phyloP scores from a whole-genome alignment of 64 coral and sea anemone species.

The Platygyra sinensis region DNA sequence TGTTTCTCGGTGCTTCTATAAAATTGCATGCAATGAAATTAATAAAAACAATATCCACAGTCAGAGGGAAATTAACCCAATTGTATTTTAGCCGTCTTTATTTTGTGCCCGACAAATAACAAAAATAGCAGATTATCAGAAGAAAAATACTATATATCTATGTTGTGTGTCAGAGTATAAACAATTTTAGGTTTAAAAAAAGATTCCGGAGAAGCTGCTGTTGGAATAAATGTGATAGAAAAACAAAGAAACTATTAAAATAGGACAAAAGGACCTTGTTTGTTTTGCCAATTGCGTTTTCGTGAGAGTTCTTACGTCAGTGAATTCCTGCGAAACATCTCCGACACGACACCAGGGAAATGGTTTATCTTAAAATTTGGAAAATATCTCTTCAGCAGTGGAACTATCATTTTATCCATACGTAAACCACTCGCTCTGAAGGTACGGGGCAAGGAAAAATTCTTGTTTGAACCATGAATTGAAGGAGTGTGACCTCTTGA shows the following conservation, averaged over 20 bases:
- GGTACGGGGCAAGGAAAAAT: not conserved
- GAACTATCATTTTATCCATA: too few relatives aligned
- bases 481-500: not conserved
- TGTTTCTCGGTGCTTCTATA: not conserved
- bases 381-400: not conserved
- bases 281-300: not conserved
- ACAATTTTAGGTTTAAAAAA: too few relatives aligned
- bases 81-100: not conserved
- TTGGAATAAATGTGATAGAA: not conserved
- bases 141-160: too few relatives aligned
- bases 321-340: not conserved
- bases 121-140: too few relatives aligned
- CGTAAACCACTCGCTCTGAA: not conserved
- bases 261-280: not conserved
- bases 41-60: not conserved
- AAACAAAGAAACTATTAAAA: not conserved
- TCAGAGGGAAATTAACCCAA: not conserved
- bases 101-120: too few relatives aligned
- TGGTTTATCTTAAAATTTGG: not conserved
- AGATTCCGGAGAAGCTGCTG: not conserved
- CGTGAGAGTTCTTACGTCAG: not conserved
- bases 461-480: not conserved
- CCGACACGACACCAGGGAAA: not conserved
- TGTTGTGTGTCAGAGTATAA: too few relatives aligned
- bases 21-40: slow-evolving; percentile 1